Evolutionary conservation across 1,140 invertebrate species (phyloP).

Genomic region (Acromyrmex heyeri): DNA sequence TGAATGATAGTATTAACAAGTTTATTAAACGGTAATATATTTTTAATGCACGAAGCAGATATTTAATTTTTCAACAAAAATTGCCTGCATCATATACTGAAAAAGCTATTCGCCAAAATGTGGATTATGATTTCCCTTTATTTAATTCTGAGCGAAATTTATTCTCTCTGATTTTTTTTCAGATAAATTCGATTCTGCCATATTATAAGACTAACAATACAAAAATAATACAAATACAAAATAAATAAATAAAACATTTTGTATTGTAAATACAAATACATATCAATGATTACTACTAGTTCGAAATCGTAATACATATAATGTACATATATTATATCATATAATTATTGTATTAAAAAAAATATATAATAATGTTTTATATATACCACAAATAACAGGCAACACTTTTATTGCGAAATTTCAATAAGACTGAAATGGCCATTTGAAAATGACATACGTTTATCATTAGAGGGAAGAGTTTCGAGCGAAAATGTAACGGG

Average conservation of each 20-base stretch:
- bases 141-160: conserved; percentile 12
- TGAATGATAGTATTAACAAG: conserved; percentile 5
- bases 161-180: neutral
- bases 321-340: neutral
- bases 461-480: neutral
- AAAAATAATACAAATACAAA: neutral
- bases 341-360: conserved; percentile 4
- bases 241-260: too few relatives aligned
- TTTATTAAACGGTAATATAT: conserved; percentile 1
- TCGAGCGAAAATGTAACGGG: neutral
- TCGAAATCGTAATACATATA: neutral
- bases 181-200: neutral
- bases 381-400: neutral
- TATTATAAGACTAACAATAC: neutral
- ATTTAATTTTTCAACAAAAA: conserved; percentile 24
- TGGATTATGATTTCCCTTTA: conserved; percentile 18
- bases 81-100: neutral
- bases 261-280: too few relatives aligned
- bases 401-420: conserved; percentile 17
- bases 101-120: neutral
- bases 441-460: conserved; percentile 19
- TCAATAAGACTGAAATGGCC: neutral
- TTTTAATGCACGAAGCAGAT: neutral
- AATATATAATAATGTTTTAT: neutral
- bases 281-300: neutral